Percentiles rank a stretch among this genome's conserved stretches.
Conservation (phyloP, 2,888 invertebrate genomes). For the Diplazon laetatorius region DNA sequence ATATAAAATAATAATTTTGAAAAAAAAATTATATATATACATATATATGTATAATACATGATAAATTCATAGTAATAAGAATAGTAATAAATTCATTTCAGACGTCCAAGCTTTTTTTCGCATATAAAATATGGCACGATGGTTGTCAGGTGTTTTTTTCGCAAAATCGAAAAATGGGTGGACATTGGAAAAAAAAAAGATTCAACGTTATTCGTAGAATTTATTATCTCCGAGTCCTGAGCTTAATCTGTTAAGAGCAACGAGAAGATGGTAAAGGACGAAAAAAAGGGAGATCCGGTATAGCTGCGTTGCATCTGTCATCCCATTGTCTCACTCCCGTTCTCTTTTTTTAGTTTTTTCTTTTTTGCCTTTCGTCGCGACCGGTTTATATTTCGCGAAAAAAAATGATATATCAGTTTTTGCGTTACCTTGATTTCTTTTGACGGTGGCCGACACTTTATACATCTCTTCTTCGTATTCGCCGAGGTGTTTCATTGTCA, state of each 20-base stretch:
- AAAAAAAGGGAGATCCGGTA: no score
- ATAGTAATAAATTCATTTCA: no score
- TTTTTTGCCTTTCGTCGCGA: background rate
- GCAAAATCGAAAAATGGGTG: background rate
- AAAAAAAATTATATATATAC: no score
- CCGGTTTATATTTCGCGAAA: slow-evolving; percentile 12
- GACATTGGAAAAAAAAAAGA: background rate
- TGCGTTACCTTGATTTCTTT: slow-evolving; percentile 3
- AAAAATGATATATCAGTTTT: slow-evolving; percentile 1
- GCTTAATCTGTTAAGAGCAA: slow-evolving; percentile 22
- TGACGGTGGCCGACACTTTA: background rate
- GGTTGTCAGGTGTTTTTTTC: background rate
- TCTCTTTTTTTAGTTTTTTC: background rate
- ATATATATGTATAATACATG: no score
- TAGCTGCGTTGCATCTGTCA: slow-evolving; percentile 4
- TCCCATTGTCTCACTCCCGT: slow-evolving; percentile 11
- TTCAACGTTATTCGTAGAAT: background rate
- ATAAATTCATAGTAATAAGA: no score
- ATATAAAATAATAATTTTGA: background rate
- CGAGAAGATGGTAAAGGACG: background rate
- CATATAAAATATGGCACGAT: background rate
- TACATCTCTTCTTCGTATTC: background rate
- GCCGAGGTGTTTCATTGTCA: background rate
- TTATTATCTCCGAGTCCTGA: background rate
- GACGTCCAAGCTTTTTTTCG: no score